phyloP scores from a whole-genome alignment of 2,797 vertebrate genomes.

The Tamandua tetradactyla region DNA sequence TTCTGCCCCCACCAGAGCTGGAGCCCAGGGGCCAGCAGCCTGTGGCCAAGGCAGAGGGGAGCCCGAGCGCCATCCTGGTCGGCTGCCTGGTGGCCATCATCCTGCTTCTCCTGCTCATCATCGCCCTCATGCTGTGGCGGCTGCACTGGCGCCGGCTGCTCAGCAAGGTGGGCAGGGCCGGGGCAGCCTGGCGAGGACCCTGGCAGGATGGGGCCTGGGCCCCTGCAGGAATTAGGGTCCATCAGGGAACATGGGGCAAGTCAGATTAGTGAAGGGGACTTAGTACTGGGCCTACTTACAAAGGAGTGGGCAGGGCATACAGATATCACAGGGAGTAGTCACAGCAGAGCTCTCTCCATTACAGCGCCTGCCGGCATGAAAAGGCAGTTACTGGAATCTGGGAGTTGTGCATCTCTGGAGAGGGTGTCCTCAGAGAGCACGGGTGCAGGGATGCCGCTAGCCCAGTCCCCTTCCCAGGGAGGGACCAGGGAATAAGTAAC shows the following conservation, averaged over 20 bases:
- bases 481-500: neutral
- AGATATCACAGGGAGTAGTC: neutral
- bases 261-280: neutral
- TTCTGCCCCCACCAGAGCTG: constrained; percentile 70
- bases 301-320: neutral
- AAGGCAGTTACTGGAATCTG: neutral
- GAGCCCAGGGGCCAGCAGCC: constrained; percentile 87
- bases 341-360: neutral
- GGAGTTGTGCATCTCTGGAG: neutral
- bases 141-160: constrained; percentile 96
- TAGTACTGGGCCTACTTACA: neutral
- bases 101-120: constrained; percentile 92
- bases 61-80: constrained; percentile 93
- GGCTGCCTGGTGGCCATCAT: constrained; percentile 97
- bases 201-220: too few species aligned
- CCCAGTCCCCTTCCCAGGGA: neutral
- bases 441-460: neutral
- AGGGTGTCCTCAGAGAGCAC: neutral
- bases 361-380: too few species aligned
- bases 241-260: neutral
- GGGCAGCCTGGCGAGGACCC: too few species aligned
- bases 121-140: constrained; percentile 95
- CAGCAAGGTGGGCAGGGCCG: constrained; percentile 88
- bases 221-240: neutral
- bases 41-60: constrained; percentile 92